Evolutionary conservation across 1,140 invertebrate genomes (phyloP).

Genomic region (Bactericera cockerelli): DNA sequence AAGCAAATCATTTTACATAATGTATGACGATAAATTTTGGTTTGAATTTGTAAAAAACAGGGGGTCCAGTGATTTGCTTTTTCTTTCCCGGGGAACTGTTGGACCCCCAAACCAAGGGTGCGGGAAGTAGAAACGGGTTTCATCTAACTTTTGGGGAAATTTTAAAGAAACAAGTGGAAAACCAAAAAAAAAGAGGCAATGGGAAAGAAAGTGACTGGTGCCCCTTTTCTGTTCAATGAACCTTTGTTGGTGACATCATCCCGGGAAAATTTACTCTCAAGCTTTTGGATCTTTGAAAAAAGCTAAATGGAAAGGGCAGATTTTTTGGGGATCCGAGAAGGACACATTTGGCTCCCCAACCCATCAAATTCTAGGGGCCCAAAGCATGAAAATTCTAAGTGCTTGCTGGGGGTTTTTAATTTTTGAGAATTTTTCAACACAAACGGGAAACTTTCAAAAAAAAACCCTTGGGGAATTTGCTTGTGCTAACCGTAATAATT

Average conservation of each 20-base stretch:
- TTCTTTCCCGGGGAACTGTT: slow-evolving; percentile 81
- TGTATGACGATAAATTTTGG: slow-evolving; percentile 67
- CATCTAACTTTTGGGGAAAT: slow-evolving; percentile 90
- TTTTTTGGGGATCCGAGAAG: slow-evolving; percentile 66
- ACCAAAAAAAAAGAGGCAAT: slow-evolving; percentile 63
- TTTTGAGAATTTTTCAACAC: slow-evolving; percentile 77
- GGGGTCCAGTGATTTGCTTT: slow-evolving; percentile 71
- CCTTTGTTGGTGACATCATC: slow-evolving; percentile 82
- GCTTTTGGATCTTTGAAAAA: slow-evolving; percentile 92
- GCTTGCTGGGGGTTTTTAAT: slow-evolving; percentile 75
- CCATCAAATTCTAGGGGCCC: slow-evolving; percentile 68
- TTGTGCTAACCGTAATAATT: slow-evolving; percentile 55
- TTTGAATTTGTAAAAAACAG: slow-evolving; percentile 82
- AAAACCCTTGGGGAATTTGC: slow-evolving; percentile 73
- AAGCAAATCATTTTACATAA: slow-evolving; percentile 80
- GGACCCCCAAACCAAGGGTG: slow-evolving; percentile 69
- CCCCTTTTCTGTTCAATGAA: slow-evolving; percentile 70
- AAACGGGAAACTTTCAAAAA: slow-evolving; percentile 76
- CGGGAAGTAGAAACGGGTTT: slow-evolving; percentile 55
- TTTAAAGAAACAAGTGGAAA: slow-evolving; percentile 60
- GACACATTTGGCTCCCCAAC: slow-evolving; percentile 67
- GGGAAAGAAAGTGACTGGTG: slow-evolving; percentile 49
- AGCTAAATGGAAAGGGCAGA: slow-evolving; percentile 72
- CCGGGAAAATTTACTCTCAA: slow-evolving; percentile 84
- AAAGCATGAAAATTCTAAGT: slow-evolving; percentile 67